phyloP scores from a whole-genome alignment of 2,797 vertebrate genomes.

The Bovichtus diacanthus region DNA sequence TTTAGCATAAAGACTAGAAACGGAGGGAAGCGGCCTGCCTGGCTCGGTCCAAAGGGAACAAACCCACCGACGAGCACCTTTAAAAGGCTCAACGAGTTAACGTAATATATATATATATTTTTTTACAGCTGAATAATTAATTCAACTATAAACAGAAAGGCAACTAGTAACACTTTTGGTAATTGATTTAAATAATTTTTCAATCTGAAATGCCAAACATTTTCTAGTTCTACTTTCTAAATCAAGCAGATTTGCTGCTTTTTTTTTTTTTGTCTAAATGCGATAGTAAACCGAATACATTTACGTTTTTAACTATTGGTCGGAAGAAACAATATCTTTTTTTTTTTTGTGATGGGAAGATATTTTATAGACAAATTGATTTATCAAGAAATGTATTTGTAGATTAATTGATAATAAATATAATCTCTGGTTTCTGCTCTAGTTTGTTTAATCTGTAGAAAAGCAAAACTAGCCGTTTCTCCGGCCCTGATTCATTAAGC shows the following conservation, averaged over 20 bases:
- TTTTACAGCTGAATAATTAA: not conserved
- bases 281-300: not conserved
- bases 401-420: not conserved
- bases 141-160: not conserved
- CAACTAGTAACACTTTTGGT: not conserved
- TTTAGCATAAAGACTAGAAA: not conserved
- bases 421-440: not conserved
- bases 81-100: not conserved
- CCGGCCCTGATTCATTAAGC: slow-evolving; percentile 8
- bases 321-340: not conserved
- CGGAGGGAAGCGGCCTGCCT: not conserved
- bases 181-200: not conserved
- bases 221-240: not conserved
- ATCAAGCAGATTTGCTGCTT: not conserved
- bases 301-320: not conserved
- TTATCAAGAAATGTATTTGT: too few species aligned
- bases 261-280: not conserved
- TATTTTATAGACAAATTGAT: not conserved
- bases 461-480: not conserved
- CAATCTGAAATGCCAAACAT: not conserved
- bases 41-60: not conserved
- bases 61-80: not conserved
- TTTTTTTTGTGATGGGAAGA: too few species aligned
- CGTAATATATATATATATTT: not conserved
- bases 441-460: slow-evolving; percentile 1